These are phyloP conservation scores for Galaxias olidus DNA, from an alignment of 2,797 vertebrate genomes.

Conservation along the genomic window DNA sequence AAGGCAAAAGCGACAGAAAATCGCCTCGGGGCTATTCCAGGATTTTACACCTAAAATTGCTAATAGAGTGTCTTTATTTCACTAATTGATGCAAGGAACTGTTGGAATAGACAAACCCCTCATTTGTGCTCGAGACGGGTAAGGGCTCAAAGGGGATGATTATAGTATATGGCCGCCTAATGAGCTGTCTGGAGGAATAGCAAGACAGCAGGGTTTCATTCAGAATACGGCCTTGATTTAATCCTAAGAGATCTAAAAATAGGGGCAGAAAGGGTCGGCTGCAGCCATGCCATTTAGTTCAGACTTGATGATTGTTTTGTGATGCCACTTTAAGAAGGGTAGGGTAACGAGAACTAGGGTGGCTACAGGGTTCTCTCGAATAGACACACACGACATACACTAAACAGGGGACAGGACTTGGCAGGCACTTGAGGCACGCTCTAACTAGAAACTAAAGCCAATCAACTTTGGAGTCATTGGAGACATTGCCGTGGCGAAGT, in stretches of 20 bases:
- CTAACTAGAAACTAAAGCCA: slow-evolving; percentile 11
- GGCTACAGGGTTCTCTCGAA: no score
- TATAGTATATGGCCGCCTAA: slow-evolving; percentile 16
- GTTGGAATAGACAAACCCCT: slow-evolving; percentile 12
- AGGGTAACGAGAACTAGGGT: no score
- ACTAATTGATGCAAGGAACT: slow-evolving; percentile 11
- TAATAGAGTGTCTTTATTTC: slow-evolving; percentile 17
- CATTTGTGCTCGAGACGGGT: slow-evolving; percentile 17
- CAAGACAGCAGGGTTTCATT: background rate
- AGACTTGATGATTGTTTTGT: no score
- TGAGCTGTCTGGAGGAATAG: slow-evolving; percentile 25
- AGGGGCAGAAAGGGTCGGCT: background rate
- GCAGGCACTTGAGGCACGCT: background rate
- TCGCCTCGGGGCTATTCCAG: slow-evolving; percentile 15
- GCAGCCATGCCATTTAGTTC: no score
- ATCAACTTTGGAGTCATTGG: slow-evolving; percentile 37
- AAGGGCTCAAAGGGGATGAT: slow-evolving; percentile 16
- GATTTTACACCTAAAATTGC: slow-evolving; percentile 5
- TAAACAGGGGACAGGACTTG: background rate
- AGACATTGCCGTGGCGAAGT: slow-evolving; percentile 23
- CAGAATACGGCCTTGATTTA: background rate
- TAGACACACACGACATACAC: no score
- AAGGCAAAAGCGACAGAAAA: slow-evolving; percentile 18
- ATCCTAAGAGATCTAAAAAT: background rate
- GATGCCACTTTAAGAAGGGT: no score